Percentiles rank a stretch among this genome's conserved stretches.
Evolutionary conservation across 2,888 invertebrate genomes (phyloP).

Genomic region (Argyresthia goedartella): DNA sequence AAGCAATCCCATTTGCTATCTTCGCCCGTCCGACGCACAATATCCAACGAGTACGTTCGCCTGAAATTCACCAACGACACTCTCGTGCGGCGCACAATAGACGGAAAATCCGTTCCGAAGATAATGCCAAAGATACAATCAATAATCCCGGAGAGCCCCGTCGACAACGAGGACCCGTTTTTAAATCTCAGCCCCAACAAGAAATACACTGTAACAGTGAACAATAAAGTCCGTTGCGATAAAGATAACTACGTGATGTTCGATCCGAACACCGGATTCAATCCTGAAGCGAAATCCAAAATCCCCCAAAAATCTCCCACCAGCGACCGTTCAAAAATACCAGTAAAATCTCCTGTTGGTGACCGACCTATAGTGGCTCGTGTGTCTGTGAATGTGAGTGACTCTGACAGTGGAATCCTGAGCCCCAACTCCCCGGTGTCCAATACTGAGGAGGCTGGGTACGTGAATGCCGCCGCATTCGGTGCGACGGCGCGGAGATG

Average conservation of each 20-base stretch:
- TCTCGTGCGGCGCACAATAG: slow-evolving; percentile 50
- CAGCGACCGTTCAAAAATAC: slow-evolving; percentile 43
- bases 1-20: slow-evolving; percentile 49
- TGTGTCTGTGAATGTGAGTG: slow-evolving; percentile 65
- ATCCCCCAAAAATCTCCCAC: slow-evolving; percentile 39
- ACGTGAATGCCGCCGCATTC: slow-evolving; percentile 53
- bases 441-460: slow-evolving; percentile 40
- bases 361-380: slow-evolving; percentile 35
- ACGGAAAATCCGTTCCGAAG: slow-evolving; percentile 57
- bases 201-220: slow-evolving; percentile 65
- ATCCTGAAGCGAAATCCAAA: slow-evolving; percentile 32
- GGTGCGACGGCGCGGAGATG: slow-evolving; percentile 45
- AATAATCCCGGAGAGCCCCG: slow-evolving; percentile 63
- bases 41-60: slow-evolving; percentile 64
- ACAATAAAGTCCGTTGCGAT: slow-evolving; percentile 63
- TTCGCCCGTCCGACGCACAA: slow-evolving; percentile 55
- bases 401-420: slow-evolving; percentile 75
- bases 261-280: slow-evolving; percentile 61
- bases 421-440: slow-evolving; percentile 75
- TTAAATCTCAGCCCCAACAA: slow-evolving; percentile 63
- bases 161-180: slow-evolving; percentile 60
- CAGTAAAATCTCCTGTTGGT: slow-evolving; percentile 41
- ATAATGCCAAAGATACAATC: slow-evolving; percentile 65
- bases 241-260: slow-evolving; percentile 68
- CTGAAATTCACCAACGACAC: slow-evolving; percentile 58